Percentiles rank a stretch among this genome's conserved stretches.
Evolutionary conservation across 37 sponge, comb jelly and placozoan species (phyloP).

Genomic region (Cladorhizidae sp.): DNA sequence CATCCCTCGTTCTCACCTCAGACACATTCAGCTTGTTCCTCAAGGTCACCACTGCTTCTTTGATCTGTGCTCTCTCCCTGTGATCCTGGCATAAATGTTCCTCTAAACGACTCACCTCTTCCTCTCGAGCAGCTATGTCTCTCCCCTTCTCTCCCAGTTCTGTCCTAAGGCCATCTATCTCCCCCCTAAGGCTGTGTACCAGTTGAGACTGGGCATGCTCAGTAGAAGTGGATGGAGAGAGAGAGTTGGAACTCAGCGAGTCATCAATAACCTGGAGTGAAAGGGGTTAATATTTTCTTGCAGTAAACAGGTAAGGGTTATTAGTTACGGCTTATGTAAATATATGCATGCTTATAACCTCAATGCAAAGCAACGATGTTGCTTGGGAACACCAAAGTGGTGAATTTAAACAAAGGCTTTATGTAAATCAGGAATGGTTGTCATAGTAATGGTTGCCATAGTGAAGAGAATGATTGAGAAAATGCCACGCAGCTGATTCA

Average conservation of each 20-base stretch:
- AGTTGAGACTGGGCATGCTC: neutral
- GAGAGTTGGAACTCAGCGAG: constrained; percentile 10
- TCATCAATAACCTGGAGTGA: constrained; percentile 30
- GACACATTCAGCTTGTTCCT: constrained; percentile 36
- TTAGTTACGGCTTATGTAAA: no score
- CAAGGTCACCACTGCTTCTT: neutral
- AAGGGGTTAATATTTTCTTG: neutral
- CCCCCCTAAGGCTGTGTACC: no score
- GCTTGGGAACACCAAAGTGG: no score
- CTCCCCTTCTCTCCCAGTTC: constrained; percentile 10
- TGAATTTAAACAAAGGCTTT: no score
- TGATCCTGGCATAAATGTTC: neutral
- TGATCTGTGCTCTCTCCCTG: constrained; percentile 5
- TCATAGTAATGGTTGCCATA: no score
- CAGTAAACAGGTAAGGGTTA: no score
- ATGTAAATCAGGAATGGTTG: no score
- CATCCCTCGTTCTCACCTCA: constrained; percentile 22
- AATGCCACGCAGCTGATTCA: no score
- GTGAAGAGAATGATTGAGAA: no score
- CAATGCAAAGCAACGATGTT: no score
- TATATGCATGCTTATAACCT: no score
- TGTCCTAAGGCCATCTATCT: neutral
- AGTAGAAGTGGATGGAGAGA: neutral
- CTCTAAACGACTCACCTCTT: neutral
- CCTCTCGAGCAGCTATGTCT: neutral